Conservation (phyloP, 2,113 vertebrate species). For the Psilopogon haemacephalus region DNA sequence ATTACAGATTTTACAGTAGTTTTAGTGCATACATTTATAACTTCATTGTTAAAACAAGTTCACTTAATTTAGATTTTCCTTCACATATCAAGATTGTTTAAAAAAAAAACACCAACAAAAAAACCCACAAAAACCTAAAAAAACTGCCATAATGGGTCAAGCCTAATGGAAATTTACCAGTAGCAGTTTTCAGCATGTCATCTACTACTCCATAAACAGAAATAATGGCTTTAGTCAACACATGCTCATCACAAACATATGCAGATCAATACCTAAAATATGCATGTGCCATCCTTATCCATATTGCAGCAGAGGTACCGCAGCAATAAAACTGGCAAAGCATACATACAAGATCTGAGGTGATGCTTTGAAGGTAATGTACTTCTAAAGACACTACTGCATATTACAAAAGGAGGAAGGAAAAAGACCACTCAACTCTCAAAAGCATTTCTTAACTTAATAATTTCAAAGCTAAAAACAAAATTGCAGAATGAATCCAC, state of each 20-base stretch:
- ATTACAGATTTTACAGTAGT: neutral
- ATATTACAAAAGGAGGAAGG: neutral
- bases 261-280: neutral
- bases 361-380: neutral
- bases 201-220: neutral
- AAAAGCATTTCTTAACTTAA: neutral
- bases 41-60: neutral
- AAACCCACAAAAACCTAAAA: too few species aligned
- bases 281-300: too few species aligned
- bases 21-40: accelerated
- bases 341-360: neutral
- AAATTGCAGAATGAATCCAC: neutral
- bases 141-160: neutral
- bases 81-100: accelerated
- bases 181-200: neutral
- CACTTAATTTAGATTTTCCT: neutral
- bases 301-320: neutral
- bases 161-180: neutral
- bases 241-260: neutral
- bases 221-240: neutral
- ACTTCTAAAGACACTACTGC: neutral
- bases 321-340: neutral
- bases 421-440: neutral
- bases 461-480: neutral
- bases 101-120: too few species aligned